These are phyloP conservation scores for Todiramphus chloris DNA, from an alignment of 2,113 vertebrate species.

Conservation along the genomic window DNA sequence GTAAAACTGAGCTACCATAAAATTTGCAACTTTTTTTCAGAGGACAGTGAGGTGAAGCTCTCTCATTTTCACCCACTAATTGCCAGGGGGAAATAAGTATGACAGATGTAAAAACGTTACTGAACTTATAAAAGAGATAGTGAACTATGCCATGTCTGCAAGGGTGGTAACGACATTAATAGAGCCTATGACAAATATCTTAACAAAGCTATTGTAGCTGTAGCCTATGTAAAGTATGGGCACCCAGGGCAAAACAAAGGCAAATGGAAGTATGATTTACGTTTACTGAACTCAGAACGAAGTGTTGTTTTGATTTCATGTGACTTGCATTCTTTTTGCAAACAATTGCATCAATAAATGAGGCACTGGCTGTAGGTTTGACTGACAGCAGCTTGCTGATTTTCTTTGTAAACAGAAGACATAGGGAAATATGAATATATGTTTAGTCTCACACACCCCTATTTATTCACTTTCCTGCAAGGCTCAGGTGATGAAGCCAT, in stretches of 20 bases:
- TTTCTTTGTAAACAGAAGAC: conserved; percentile 10
- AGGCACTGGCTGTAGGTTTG: not conserved
- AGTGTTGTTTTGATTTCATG: conserved; percentile 16
- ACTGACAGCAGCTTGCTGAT: conserved; percentile 19
- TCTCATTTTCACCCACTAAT: not conserved
- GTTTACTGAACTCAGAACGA: conserved; percentile 13
- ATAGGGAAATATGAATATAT: not conserved
- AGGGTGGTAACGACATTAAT: not conserved
- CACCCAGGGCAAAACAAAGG: not conserved
- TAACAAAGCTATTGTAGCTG: not conserved
- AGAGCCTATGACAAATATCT: not conserved
- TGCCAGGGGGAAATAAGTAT: not conserved
- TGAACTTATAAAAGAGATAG: not conserved
- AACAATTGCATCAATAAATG: conserved; percentile 30
- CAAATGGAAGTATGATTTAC: conserved; percentile 1
- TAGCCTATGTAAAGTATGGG: not conserved
- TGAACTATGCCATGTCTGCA: not conserved
- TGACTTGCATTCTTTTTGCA: conserved; percentile 36
- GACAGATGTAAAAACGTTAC: not conserved
- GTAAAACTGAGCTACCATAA: not conserved
- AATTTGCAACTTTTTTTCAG: not conserved
- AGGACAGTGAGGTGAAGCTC: not conserved
- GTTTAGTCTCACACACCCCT: not conserved
- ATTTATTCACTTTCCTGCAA: not conserved
- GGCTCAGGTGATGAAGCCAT: not conserved